Conservation (phyloP, 2,888 invertebrate genomes). For the Habroteleia sp. region DNA sequence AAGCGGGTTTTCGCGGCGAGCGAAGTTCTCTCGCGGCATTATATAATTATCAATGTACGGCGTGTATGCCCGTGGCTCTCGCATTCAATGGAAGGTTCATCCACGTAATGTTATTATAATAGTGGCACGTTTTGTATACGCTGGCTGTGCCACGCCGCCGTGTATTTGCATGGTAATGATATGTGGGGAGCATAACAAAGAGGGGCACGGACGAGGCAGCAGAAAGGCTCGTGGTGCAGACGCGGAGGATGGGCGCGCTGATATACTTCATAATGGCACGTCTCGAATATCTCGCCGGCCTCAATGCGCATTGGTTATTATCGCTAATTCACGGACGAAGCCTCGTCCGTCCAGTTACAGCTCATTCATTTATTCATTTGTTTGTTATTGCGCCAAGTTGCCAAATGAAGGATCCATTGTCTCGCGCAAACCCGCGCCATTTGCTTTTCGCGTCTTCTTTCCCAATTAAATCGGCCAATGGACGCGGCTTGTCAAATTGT, state of each 20-base stretch:
- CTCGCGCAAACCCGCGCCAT: too few species aligned
- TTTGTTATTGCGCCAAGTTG: constrained; percentile 51
- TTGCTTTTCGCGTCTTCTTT: too few species aligned
- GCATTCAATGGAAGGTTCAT: constrained; percentile 79
- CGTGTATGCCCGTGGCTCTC: constrained; percentile 72
- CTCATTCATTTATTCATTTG: constrained; percentile 65
- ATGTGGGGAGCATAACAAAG: constrained; percentile 70
- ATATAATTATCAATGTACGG: constrained; percentile 78
- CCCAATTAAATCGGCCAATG: too few species aligned
- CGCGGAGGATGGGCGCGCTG: constrained; percentile 59
- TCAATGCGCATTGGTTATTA: constrained; percentile 70
- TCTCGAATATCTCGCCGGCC: constrained; percentile 72
- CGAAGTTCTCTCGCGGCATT: constrained; percentile 66
- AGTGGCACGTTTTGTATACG: constrained; percentile 78
- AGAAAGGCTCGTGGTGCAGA: constrained; percentile 44
- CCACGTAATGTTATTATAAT: constrained; percentile 80
- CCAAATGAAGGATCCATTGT: constrained; percentile 39
- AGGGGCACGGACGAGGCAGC: constrained; percentile 62
- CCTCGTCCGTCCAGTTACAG: constrained; percentile 27
- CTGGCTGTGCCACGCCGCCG: constrained; percentile 67
- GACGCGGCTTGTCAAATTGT: too few species aligned
- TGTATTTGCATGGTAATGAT: constrained; percentile 79
- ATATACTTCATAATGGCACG: constrained; percentile 71
- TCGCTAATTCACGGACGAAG: constrained; percentile 71
- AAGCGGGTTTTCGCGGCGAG: constrained; percentile 53